Base-by-base conservation (phyloP, 1,140 invertebrate species). In the Delia radicum region DNA sequence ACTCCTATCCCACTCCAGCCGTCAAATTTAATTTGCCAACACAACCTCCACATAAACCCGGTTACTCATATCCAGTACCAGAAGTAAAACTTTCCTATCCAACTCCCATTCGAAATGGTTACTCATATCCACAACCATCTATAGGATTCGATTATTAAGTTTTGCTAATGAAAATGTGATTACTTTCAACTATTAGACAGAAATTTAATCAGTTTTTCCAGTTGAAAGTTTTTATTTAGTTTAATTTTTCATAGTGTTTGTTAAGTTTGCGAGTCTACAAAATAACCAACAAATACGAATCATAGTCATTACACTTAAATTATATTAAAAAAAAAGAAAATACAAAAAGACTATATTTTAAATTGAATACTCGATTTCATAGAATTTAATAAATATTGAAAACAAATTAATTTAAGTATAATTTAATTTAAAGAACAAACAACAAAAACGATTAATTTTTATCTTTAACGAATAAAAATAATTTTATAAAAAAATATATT, bases 81-180 rank as follows among this genome's bases (percentile, higher is more conserved):
- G 72, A 73, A 55, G 27, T 46, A 2, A 27, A 31, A 28, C 27
- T 46, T n/a, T 31, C 72, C 0, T 61, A 31, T 18, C 72, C 72
- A 0, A 46, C 42, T 7, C 42, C 37, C 15, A 42, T 31, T 7
- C 31, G 33, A 61, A 55, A n/a, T 28, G 74, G 74, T 28, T 74
- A 74, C 62, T 62, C 28, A 3, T 74, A 74, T 74, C 74, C 74
- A 18, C 37, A 61, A n/a, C 74, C 74, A n/a, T 37, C 74, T 0
- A 8, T 42, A 15, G n/a, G n/a, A 24, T 74, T 74, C 65, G 29
- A 37, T 27, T 74, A 61, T 28, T 74, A 61, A n/a, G n/a, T n/a
- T n/a, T n/a, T n/a, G n/a, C n/a, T n/a, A n/a, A n/a, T n/a, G n/a
- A n/a, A n/a, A n/a, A 74, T 37, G 48, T 55, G 48, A 55, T 55